A percentile compares a stretch with the other conserved stretches of the same genome.
phyloP scores from a whole-genome alignment of 2,888 invertebrate species.

The Drosophila austrosaltans region DNA sequence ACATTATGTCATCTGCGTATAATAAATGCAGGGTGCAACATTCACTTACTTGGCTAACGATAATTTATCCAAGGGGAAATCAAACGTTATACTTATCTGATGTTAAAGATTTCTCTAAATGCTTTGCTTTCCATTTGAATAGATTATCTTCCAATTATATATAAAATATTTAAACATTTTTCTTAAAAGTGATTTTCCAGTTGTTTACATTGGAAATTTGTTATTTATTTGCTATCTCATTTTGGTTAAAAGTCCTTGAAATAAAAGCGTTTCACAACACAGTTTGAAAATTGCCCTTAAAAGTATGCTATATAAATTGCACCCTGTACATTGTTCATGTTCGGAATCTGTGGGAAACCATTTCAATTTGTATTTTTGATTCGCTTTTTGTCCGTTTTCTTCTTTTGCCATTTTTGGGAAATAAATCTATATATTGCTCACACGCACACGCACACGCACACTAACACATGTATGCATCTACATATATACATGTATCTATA shows the following conservation, averaged over 20 bases:
- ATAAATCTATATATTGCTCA: constrained; percentile 48
- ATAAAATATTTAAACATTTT: too few species aligned
- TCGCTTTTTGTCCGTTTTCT: neutral
- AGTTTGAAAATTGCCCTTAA: neutral
- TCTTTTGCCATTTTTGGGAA: constrained; percentile 17
- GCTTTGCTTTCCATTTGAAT: too few species aligned
- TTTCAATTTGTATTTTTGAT: constrained; percentile 17
- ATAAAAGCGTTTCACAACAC: too few species aligned
- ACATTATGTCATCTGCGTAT: neutral
- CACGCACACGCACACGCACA: neutral
- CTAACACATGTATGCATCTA: constrained; percentile 18
- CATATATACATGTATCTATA: neutral
- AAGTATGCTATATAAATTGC: constrained; percentile 5
- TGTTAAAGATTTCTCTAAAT: too few species aligned
- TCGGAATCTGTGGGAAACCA: constrained; percentile 24
- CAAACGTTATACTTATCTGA: too few species aligned
- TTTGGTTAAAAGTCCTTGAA: too few species aligned
- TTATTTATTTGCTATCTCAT: too few species aligned
- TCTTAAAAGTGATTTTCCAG: too few species aligned
- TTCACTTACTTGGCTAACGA: neutral
- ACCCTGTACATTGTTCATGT: constrained; percentile 17
- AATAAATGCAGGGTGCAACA: neutral
- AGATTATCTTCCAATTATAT: too few species aligned
- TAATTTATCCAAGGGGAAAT: neutral
- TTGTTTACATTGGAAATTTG: too few species aligned